These are phyloP conservation scores for Gastrophryne carolinensis DNA, from an alignment of 2,797 vertebrate species.

Conservation along the genomic window DNA sequence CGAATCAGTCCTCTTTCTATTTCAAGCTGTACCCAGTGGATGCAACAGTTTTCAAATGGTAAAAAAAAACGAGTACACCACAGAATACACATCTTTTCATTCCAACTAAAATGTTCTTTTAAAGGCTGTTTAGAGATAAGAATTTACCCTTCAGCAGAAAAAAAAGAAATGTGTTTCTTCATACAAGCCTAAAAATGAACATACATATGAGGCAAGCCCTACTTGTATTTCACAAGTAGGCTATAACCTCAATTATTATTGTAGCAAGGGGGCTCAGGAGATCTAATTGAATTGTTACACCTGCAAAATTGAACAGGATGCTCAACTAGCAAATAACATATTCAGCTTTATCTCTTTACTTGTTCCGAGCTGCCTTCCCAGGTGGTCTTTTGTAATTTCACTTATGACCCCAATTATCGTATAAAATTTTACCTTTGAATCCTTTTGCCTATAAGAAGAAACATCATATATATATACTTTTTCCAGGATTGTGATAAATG, in stretches of 20 bases:
- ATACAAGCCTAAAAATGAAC: not conserved
- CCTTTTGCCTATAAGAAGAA: not conserved
- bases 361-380: conserved; percentile 38
- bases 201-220: not conserved
- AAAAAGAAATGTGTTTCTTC: not conserved
- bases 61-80: too few species aligned
- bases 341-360: conserved; percentile 32
- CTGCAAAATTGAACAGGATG: conserved; percentile 38
- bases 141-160: too few species aligned
- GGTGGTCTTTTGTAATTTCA: conserved; percentile 44
- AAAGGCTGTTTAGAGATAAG: not conserved
- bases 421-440: conserved; percentile 37
- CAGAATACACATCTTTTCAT: not conserved
- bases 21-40: not conserved
- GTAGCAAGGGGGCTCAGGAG: conserved; percentile 13
- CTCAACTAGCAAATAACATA: conserved; percentile 42
- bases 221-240: conserved; percentile 25
- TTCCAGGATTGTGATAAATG: not conserved
- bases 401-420: conserved; percentile 46
- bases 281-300: conserved; percentile 52
- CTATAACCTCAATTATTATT: conserved; percentile 46
- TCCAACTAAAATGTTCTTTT: not conserved
- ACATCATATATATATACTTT: conserved; percentile 1
- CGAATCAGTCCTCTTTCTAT: not conserved
- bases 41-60: not conserved